Evolutionary conservation across 2,888 invertebrate species (phyloP).

Genomic region (Nephrotoma guestfalica): DNA sequence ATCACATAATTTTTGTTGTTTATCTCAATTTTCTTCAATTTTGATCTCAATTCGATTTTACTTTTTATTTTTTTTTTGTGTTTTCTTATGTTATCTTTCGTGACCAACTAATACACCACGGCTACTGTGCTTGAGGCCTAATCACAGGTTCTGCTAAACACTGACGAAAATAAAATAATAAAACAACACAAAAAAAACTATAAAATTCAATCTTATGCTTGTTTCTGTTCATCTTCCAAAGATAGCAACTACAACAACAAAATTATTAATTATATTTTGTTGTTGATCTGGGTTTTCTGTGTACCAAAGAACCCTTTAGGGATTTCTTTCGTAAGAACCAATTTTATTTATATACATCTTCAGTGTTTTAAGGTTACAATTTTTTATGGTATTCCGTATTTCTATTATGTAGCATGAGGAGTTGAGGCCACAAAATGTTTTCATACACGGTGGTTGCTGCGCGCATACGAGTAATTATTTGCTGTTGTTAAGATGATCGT

Average conservation of each 20-base stretch:
- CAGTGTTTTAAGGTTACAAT: not conserved
- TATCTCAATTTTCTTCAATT: not conserved
- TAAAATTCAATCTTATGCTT: not conserved
- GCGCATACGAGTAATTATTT: not conserved
- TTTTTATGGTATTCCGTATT: not conserved
- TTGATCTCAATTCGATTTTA: not conserved
- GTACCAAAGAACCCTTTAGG: not conserved
- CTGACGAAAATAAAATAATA: not conserved
- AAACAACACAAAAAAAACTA: not conserved
- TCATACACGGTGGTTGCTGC: not conserved
- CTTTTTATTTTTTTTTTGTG: not conserved
- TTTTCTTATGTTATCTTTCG: constrained; percentile 3
- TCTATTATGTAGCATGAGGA: not conserved
- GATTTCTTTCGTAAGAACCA: not conserved
- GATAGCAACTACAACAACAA: not conserved
- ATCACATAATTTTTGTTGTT: not conserved
- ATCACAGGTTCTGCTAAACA: constrained; percentile 11
- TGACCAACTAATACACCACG: constrained; percentile 10
- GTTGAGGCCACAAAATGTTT: not conserved
- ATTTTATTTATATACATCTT: not conserved
- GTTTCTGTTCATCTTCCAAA: not conserved
- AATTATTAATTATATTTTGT: not conserved
- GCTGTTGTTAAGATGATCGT: not conserved
- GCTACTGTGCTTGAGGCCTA: constrained; percentile 11
- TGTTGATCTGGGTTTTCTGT: not conserved